phyloP scores from a whole-genome alignment of 2,888 invertebrate species.

The Apamea crenata region DNA sequence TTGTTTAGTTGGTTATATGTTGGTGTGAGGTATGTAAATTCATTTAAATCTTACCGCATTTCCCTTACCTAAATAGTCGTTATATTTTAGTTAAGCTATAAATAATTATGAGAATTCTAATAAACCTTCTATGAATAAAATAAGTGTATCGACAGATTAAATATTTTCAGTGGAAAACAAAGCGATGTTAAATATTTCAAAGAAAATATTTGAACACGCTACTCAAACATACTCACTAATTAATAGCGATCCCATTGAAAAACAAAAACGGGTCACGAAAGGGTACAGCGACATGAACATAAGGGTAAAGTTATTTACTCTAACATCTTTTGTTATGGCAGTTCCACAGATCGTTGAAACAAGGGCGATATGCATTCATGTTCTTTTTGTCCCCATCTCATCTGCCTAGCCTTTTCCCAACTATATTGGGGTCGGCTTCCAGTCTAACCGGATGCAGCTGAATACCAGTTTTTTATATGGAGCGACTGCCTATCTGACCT shows the following conservation, averaged over 20 bases:
- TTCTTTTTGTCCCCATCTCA: neutral
- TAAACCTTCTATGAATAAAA: neutral
- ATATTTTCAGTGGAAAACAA: slow-evolving; percentile 43
- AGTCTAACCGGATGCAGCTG: too few relatives aligned
- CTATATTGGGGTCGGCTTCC: too few relatives aligned
- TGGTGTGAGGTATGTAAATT: too few relatives aligned
- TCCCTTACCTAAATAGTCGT: too few relatives aligned
- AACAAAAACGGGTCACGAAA: slow-evolving; percentile 56
- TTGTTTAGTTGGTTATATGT: neutral
- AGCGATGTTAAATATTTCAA: slow-evolving; percentile 39
- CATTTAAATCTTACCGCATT: neutral
- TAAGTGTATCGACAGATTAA: slow-evolving; percentile 1
- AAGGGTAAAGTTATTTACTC: slow-evolving; percentile 59
- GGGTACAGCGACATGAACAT: slow-evolving; percentile 46
- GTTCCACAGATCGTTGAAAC: slow-evolving; percentile 30
- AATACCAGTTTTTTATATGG: too few relatives aligned
- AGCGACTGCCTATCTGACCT: too few relatives aligned
- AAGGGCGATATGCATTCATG: neutral
- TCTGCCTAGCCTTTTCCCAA: too few relatives aligned
- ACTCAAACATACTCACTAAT: slow-evolving; percentile 54
- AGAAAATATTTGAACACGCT: slow-evolving; percentile 47
- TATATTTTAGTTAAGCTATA: neutral
- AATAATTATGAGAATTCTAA: neutral
- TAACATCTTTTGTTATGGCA: slow-evolving; percentile 59
- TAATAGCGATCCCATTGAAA: slow-evolving; percentile 54